phyloP scores from a whole-genome alignment of 35 echinoderm and acorn worm species.

The Lytechinus pictus region DNA sequence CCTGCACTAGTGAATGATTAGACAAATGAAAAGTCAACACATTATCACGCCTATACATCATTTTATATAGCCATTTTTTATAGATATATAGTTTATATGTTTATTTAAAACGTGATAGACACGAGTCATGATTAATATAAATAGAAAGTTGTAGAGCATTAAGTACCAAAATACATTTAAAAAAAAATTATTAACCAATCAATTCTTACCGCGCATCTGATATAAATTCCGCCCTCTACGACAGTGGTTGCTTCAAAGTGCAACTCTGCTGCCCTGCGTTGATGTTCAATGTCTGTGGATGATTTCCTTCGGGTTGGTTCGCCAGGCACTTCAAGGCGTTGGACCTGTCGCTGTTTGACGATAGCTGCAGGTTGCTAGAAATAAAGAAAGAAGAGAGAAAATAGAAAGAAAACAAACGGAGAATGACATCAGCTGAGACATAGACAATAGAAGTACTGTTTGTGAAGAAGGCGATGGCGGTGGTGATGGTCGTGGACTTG shows the following conservation, averaged over 20 bases:
- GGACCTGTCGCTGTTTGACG: conserved; percentile 43
- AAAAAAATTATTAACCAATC: neutral
- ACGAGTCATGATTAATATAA: no score
- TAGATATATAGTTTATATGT: no score
- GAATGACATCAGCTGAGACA: neutral
- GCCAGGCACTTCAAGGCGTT: conserved; percentile 35
- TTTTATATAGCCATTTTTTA: no score
- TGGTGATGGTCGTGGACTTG: no score
- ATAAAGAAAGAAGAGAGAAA: neutral
- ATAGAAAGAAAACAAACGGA: neutral
- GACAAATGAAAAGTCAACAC: no score
- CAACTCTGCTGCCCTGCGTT: neutral
- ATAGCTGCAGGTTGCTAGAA: conserved; percentile 27
- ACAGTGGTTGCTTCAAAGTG: neutral
- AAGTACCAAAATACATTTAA: no score
- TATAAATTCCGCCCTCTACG: conserved; percentile 40
- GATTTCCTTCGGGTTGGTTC: conserved; percentile 32
- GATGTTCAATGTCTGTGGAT: conserved; percentile 34
- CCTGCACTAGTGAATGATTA: no score
- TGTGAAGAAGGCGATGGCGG: no score
- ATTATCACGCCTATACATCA: no score
- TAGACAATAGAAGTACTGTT: no score
- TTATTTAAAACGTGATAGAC: no score
- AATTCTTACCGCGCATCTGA: conserved; percentile 20
- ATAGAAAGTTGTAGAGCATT: no score